Evolutionary conservation across 1,140 invertebrate species (phyloP), one percentile per base, ranked within the genome.

Genomic region (Diorhabda sublineata): DNA sequence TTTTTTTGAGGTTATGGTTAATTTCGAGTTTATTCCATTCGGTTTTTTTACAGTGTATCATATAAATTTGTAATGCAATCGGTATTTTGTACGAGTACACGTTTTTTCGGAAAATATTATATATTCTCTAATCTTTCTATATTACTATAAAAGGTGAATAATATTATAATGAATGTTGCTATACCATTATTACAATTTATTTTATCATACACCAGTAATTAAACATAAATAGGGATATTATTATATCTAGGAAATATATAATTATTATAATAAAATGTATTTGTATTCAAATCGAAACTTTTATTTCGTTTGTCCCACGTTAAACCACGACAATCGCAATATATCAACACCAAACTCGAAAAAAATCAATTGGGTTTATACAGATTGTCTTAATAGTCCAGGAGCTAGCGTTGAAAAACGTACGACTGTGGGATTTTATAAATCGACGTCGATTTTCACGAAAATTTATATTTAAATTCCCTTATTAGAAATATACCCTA

Each of bases 191-290:
- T 75, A 77, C 60, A 73, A 77, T 79, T 79, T 79, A 80, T 81
- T 80, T 79, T 80, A 80, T 80, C 79, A 81, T 76, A 80, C 78
- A 79, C 77, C 74, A 71, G 74, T 80, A 77, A 78, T 76, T 78
- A 79, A 76, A 80, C 74, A 78, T 78, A 77, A 73, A 78, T 79
- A 80, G 76, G 76, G 75, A 79, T 81, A 79, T 79, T 80, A 81
- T 79, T 80, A 81, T 80, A 80, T 79, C 77, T 80, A 79, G 78
- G 74, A 80, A 81, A 79, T 78, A 78, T 80, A 79, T 78, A 78
- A 80, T 78, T 79, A 79, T 76, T 76, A 80, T 79, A 81, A 80
- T 80, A 80, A 81, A 80, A 77, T 78, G 79, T 80, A 81, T 81
- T 81, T 81, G 79, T 81, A 81, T 79, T 80, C 79, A 73, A 77